Evolutionary conservation across 2,888 invertebrate genomes (phyloP).

Genomic region (Odontocerum albicorne): DNA sequence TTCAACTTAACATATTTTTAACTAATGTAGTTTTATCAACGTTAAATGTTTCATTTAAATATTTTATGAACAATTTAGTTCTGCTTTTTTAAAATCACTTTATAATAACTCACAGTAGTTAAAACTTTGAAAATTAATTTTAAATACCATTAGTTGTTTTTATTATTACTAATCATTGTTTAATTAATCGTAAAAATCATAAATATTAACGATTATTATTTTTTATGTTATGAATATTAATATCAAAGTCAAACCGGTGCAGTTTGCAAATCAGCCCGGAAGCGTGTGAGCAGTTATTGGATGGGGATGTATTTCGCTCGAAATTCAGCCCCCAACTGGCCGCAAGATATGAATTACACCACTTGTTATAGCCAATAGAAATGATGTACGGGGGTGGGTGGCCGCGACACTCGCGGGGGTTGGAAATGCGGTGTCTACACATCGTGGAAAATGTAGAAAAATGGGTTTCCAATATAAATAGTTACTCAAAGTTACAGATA

Average conservation of each 20-base stretch:
- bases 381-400: not conserved
- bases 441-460: not conserved
- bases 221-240: too few relatives aligned
- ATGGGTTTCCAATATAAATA: too few relatives aligned
- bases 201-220: too few relatives aligned
- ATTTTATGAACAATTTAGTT: not conserved
- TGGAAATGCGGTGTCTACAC: not conserved
- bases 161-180: too few relatives aligned
- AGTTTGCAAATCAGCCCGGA: too few relatives aligned
- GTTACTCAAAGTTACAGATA: too few relatives aligned
- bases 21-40: not conserved
- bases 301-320: constrained; percentile 7
- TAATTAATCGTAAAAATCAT: too few relatives aligned
- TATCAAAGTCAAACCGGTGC: too few relatives aligned
- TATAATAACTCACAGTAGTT: not conserved
- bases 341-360: constrained; percentile 10
- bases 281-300: too few relatives aligned
- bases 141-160: too few relatives aligned
- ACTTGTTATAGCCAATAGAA: constrained; percentile 25
- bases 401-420: not conserved
- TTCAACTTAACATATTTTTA: not conserved
- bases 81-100: not conserved
- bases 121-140: not conserved
- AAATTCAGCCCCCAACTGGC: constrained; percentile 22
- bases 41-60: not conserved